These are phyloP conservation scores for Pocillopora grandis DNA, from an alignment of 92 coral and sea anemone species.

Conservation along the genomic window DNA sequence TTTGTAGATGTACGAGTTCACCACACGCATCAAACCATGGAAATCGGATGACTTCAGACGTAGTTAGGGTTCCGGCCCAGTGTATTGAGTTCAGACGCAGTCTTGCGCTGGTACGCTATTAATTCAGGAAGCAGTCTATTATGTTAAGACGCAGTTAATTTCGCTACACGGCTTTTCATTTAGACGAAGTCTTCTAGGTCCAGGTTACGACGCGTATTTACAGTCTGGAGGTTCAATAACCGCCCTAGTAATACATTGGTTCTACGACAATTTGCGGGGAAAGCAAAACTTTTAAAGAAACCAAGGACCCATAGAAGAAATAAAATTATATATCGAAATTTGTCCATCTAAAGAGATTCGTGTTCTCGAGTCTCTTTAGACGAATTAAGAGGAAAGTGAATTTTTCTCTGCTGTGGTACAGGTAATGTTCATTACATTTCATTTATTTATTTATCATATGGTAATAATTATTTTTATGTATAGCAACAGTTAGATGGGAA, in stretches of 20 bases:
- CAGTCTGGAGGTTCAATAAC: not conserved
- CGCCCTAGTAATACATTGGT: not conserved
- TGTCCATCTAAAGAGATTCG: not conserved
- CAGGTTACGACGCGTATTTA: no score
- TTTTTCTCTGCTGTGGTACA: not conserved
- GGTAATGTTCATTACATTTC: not conserved
- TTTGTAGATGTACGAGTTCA: slow-evolving; percentile 32
- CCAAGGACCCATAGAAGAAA: not conserved
- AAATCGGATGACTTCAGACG: not conserved
- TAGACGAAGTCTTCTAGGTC: not conserved
- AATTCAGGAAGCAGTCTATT: no score
- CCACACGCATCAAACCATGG: not conserved
- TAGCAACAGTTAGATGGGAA: not conserved
- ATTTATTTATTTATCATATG: not conserved
- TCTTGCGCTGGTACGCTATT: no score
- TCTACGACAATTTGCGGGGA: not conserved
- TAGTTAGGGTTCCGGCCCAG: no score
- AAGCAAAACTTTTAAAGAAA: no score
- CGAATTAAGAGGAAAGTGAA: not conserved
- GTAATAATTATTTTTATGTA: not conserved
- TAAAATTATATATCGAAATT: not conserved
- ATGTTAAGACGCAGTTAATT: not conserved
- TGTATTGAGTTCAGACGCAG: no score
- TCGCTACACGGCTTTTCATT: not conserved
- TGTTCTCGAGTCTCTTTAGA: not conserved